Evolutionary conservation across 2,888 invertebrate genomes (phyloP), one percentile per base, ranked within the genome.

Genomic region (Pediacus dermestoides): DNA sequence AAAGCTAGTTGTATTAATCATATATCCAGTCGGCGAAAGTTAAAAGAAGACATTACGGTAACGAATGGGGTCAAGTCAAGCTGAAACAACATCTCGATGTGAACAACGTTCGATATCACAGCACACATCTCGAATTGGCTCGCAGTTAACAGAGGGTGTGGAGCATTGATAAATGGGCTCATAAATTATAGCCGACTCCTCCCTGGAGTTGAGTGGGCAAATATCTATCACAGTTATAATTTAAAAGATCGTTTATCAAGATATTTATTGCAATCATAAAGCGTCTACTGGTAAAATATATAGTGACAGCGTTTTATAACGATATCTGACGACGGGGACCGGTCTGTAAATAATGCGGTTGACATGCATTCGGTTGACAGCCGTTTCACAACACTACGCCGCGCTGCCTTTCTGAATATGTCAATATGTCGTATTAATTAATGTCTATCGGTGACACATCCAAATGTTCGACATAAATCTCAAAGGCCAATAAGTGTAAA

Each of bases 71-170:
- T 60, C 67, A 67, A 65, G 63, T 66, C 66, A 60, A 63, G 67
- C 66, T 61, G 66, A 67, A 68, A 70, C 66, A 68, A 67, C 67
- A 67, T 64, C 61, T 61, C 60, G 61, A 61, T 58, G 57, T 55
- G 59, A 57, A 59, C 56, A 53, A 53, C 54, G 55, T 49, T 59
- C 53, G 52, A 58, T 67, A 66, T 66, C 66, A 43, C 36, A 37
- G 71, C 74, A 73, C 72, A 74, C 73, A 74, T 75, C 74, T 74
- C 70, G 70, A 73, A 74, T 74, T 72, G 74, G 74, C 71, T 72
- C 68, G 68, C 68, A 68, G 68, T 68, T 67, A 68, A 65, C 68
- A 67, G 68, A 70, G 70, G 70, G 70, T 69, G 70, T 70, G 70
- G 69, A 68, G 61, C 67, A 60, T 67, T 70, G 71, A 71, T 70